Conservation (phyloP, 2,797 vertebrate genomes). For the Halcyon leucocephala region DNA sequence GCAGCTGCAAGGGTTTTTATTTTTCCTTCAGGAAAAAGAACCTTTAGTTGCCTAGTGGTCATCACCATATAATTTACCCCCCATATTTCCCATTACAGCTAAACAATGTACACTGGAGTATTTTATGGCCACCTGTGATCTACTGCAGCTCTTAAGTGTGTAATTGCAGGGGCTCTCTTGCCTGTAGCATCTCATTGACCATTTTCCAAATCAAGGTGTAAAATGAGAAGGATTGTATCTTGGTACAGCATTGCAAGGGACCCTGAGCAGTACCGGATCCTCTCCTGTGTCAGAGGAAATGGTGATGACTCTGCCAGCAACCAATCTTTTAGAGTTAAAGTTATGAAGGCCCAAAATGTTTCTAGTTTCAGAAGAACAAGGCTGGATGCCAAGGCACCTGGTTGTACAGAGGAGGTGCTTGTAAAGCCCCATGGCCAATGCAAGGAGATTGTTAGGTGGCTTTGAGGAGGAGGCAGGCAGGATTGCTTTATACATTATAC, state of each 20-base stretch:
- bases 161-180: not conserved
- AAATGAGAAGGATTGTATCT: not conserved
- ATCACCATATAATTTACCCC: not conserved
- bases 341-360: not conserved
- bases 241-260: not conserved
- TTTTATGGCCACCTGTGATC: not conserved
- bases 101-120: not conserved
- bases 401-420: not conserved
- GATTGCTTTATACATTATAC: slow-evolving; percentile 41
- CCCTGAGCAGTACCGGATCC: not conserved
- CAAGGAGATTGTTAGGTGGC: slow-evolving; percentile 73
- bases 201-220: not conserved
- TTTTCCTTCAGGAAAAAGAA: not conserved
- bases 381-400: slow-evolving; percentile 20
- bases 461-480: slow-evolving; percentile 49
- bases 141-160: not conserved
- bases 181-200: not conserved
- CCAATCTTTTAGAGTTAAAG: not conserved
- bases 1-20: not conserved
- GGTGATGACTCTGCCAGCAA: not conserved
- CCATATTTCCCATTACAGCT: not conserved
- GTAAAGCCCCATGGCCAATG: slow-evolving; percentile 66
- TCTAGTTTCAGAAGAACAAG: not conserved
- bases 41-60: not conserved
- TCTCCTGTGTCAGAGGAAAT: not conserved